Percentiles rank a stretch among this genome's conserved stretches.
These are phyloP conservation scores for Blomia tropicalis DNA, from an alignment of 2,888 invertebrate species.

Conservation along the genomic window DNA sequence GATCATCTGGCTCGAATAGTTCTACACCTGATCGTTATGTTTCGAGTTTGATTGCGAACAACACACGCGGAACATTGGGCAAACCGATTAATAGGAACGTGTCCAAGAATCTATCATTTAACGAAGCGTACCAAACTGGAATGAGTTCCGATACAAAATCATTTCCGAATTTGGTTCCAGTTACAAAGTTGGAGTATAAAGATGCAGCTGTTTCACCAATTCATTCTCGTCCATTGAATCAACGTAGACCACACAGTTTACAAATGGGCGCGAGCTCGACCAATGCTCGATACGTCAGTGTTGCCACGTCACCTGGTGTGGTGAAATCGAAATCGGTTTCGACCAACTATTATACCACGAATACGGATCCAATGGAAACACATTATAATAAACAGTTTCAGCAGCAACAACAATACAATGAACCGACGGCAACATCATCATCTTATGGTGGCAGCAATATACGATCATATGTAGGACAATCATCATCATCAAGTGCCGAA, in stretches of 20 bases:
- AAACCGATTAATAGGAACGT: not conserved
- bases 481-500: not conserved
- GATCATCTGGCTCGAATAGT: not conserved
- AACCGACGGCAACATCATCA: too few relatives aligned
- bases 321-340: not conserved
- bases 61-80: not conserved
- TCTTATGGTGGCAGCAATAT: not conserved
- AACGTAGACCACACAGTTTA: not conserved
- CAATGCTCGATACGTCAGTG: not conserved
- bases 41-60: not conserved
- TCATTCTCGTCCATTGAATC: not conserved
- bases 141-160: not conserved
- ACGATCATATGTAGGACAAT: not conserved
- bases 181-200: not conserved
- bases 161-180: not conserved
- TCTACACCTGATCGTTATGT: not conserved
- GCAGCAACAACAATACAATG: not conserved
- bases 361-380: not conserved
- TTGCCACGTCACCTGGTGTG: not conserved
- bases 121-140: not conserved
- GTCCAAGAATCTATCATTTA: not conserved
- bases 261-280: not conserved
- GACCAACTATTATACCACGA: not conserved
- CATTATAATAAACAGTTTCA: not conserved
- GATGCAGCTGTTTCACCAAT: constrained; percentile 10